phyloP scores from a whole-genome alignment of 2,888 invertebrate species.

The Germaria angustata region DNA sequence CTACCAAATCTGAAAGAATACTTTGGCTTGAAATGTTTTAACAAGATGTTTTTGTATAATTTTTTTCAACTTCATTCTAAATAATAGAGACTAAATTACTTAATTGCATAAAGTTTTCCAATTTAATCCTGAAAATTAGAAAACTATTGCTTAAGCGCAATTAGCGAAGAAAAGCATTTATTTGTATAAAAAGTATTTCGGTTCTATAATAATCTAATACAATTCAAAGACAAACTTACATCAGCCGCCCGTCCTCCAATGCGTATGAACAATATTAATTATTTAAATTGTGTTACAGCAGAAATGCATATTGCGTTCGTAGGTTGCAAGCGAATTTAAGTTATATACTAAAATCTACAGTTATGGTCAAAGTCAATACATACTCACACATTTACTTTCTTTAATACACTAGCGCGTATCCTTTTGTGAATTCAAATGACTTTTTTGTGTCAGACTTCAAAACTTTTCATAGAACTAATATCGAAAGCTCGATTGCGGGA shows the following conservation, averaged over 20 bases:
- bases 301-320: no score
- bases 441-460: no score
- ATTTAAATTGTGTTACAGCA: not conserved
- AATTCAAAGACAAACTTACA: not conserved
- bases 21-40: not conserved
- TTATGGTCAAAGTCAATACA: no score
- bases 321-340: no score
- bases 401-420: no score
- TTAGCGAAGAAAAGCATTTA: not conserved
- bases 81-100: not conserved
- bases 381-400: no score
- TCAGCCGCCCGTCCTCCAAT: not conserved
- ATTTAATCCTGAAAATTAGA: not conserved
- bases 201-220: not conserved
- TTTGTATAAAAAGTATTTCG: not conserved
- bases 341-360: no score
- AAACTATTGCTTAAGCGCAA: conserved; percentile 30
- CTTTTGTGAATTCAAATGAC: no score
- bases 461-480: no score
- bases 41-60: not conserved
- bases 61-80: not conserved
- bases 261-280: not conserved
- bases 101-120: conserved; percentile 25
- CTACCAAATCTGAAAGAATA: not conserved
- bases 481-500: no score